Evolutionary conservation across 2,888 invertebrate species (phyloP).

Genomic region (Arenicola marina): DNA sequence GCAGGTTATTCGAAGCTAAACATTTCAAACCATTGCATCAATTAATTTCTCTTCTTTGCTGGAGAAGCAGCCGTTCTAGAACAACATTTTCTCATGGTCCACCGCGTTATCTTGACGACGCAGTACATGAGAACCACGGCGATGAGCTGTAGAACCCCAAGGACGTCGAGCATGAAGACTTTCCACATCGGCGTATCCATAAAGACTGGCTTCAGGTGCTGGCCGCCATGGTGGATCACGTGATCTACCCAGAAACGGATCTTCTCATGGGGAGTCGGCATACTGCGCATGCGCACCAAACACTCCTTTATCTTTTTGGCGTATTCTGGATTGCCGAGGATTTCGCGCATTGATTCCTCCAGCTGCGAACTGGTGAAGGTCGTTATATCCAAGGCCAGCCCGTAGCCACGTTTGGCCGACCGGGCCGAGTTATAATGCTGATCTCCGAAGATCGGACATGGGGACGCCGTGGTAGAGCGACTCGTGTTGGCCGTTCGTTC

Average conservation of each 20-base stretch:
- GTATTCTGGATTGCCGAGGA: too few relatives aligned
- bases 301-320: neutral
- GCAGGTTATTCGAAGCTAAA: too few relatives aligned
- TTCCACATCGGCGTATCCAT: neutral
- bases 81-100: neutral
- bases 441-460: too few relatives aligned
- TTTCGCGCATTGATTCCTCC: too few relatives aligned
- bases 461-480: too few relatives aligned
- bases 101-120: neutral
- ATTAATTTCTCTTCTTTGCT: neutral
- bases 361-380: too few relatives aligned
- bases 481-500: too few relatives aligned
- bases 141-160: neutral
- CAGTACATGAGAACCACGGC: neutral
- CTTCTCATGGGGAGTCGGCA: constrained; percentile 1
- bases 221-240: neutral
- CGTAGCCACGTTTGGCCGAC: too few relatives aligned
- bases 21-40: too few relatives aligned
- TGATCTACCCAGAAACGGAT: too few relatives aligned
- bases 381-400: too few relatives aligned
- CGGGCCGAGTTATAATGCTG: too few relatives aligned
- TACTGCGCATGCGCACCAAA: neutral
- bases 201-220: neutral
- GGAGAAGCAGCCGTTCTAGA: neutral
- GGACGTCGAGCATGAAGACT: constrained; percentile 1